Evolutionary conservation across 2,888 invertebrate species (phyloP), one percentile per base, ranked within the genome.

Genomic region (Hetaerina titia): DNA sequence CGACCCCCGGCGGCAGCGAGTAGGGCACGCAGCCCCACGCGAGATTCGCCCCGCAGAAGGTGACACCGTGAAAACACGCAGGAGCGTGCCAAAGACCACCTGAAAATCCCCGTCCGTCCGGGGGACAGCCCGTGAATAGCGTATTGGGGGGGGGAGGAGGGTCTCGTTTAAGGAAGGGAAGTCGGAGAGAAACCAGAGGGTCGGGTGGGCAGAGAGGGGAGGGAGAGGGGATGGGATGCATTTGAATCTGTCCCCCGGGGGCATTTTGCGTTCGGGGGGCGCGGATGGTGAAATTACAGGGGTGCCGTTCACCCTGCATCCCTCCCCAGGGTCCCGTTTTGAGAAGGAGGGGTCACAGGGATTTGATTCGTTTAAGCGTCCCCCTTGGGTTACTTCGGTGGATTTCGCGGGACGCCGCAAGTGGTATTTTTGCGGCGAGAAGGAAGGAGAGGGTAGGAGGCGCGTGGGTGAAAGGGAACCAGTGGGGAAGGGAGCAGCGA

Each of bases 391-490:
- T 17, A 22, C 31, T 31, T 64, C 45, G 45, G 63, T 56, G 92
- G 92, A 56, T 92, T 92, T 92, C 92, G 92, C 92, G 92, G 92
- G 92, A n/a, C 13, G 74, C 92, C 92, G 74, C 92, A 92, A 92
- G 92, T 22, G 92, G 92, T 45, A 69, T 92, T 69, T 69, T 69
- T 69, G 64, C 69, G 92, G 92, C 19, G 63, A 13, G n/a, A 90
- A 9, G 31, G 25, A 63, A 58, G 19, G 1, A 31, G 31, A 4
- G 89, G 58, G 89, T 5, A 88, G 13, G 56, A 45, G 56, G 45
- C 19, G 45, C 81, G 90, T 90, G 60, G 13, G 90, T 92, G 69
- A n/a, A 22, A 31, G 81, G 31, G 92, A 31, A 57, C 56, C 89
- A 57, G 57, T 74, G n/a, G 45, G 69, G 69, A 89, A 31, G 89